Conservation (phyloP, 2,797 vertebrate genomes). For the Lycodopsis pacificus region DNA sequence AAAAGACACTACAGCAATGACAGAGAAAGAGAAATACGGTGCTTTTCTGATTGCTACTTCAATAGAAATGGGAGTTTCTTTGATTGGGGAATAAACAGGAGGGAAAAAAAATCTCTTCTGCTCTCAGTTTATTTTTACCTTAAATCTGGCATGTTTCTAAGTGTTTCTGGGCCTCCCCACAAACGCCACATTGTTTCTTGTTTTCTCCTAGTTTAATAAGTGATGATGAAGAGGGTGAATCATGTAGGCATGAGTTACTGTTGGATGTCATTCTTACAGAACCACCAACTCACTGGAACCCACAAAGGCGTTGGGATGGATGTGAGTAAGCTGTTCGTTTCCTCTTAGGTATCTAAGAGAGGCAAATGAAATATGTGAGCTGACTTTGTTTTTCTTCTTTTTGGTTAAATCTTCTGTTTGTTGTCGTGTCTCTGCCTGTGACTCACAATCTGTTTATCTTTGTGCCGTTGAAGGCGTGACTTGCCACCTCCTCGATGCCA, state of each 20-base stretch:
- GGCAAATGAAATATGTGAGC: slow-evolving; percentile 33
- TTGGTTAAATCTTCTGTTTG: slow-evolving; percentile 27
- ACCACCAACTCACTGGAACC: slow-evolving; percentile 82
- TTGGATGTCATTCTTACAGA: slow-evolving; percentile 83
- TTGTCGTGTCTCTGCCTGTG: slow-evolving; percentile 46
- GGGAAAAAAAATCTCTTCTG: slow-evolving; percentile 3
- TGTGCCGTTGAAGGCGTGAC: slow-evolving; percentile 84
- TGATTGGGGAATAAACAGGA: slow-evolving; percentile 29
- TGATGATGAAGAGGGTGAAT: slow-evolving; percentile 59
- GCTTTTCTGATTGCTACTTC: slow-evolving; percentile 34
- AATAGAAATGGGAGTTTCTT: slow-evolving; percentile 28
- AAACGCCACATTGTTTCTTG: slow-evolving; percentile 19
- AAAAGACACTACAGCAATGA: slow-evolving; percentile 11
- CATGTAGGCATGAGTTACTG: slow-evolving; percentile 53
- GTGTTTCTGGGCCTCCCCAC: slow-evolving; percentile 13
- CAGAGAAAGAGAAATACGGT: slow-evolving; percentile 1
- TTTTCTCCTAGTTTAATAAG: slow-evolving; percentile 43
- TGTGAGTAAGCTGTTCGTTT: slow-evolving; percentile 80
- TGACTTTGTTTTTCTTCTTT: not conserved
- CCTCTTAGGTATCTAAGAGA: slow-evolving; percentile 76
- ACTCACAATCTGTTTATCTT: slow-evolving; percentile 86
- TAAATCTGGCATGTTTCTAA: slow-evolving; percentile 31
- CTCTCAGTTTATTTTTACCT: slow-evolving; percentile 40
- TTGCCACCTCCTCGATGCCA: slow-evolving; percentile 82
- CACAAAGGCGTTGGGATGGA: slow-evolving; percentile 80